A percentile compares a stretch with the other conserved stretches of the same genome.
Conservation (phyloP, 2,888 invertebrate genomes). For the Drosophila anceps region DNA sequence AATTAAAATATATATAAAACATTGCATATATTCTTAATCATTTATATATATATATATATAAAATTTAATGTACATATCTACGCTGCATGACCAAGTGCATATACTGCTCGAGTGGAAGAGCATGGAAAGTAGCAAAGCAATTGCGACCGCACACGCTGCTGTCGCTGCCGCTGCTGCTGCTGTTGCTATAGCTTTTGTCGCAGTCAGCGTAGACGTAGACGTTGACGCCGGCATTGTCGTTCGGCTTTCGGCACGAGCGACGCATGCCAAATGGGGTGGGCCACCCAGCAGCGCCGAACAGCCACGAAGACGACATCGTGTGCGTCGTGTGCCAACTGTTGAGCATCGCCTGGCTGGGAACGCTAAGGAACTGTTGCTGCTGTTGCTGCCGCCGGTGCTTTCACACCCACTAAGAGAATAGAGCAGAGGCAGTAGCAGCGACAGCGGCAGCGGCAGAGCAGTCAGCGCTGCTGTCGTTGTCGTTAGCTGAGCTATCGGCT, state of each 20-base stretch:
- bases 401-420: slow-evolving; percentile 33
- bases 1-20: background rate
- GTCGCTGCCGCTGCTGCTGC: slow-evolving; percentile 1
- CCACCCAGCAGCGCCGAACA: slow-evolving; percentile 32
- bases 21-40: background rate
- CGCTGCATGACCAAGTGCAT: background rate
- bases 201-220: slow-evolving; percentile 7
- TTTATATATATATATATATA: background rate
- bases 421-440: slow-evolving; percentile 12
- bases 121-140: slow-evolving; percentile 13
- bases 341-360: slow-evolving; percentile 23
- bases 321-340: slow-evolving; percentile 54
- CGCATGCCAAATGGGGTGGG: slow-evolving; percentile 41
- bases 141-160: slow-evolving; percentile 41
- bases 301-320: slow-evolving; percentile 10
- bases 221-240: slow-evolving; percentile 10
- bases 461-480: slow-evolving; percentile 1
- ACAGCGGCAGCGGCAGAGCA: slow-evolving; percentile 6
- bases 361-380: slow-evolving; percentile 36
- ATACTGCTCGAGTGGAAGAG: background rate
- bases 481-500: slow-evolving; percentile 24
- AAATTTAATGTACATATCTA: background rate
- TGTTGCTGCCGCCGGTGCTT: slow-evolving; percentile 8
- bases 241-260: slow-evolving; percentile 43
- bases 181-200: background rate